A percentile compares a stretch with the other conserved stretches of the same genome.
Evolutionary conservation across 1,140 invertebrate genomes (phyloP).

Genomic region (Drosophila repleta): DNA sequence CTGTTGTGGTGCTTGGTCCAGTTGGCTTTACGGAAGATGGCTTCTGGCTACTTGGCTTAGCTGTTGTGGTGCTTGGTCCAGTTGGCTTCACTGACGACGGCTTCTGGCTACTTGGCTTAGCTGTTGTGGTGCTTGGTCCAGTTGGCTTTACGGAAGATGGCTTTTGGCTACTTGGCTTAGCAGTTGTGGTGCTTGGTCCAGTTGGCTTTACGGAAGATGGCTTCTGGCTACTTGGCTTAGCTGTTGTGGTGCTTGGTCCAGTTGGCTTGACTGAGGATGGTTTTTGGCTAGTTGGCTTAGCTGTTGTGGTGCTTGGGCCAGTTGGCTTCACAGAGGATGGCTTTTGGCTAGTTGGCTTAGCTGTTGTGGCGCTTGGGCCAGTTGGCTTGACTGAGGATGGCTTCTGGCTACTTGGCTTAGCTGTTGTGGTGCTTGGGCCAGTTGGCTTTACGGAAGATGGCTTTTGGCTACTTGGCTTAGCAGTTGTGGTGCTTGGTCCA

Average conservation of each 20-base stretch:
- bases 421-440: neutral
- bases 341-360: neutral
- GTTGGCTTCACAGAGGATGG: conserved; percentile 1
- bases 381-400: neutral
- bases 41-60: neutral
- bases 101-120: neutral
- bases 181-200: neutral
- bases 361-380: neutral
- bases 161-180: neutral
- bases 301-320: neutral
- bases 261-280: neutral
- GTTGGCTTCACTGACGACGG: neutral
- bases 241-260: neutral
- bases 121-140: conserved; percentile 6
- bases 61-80: neutral
- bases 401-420: neutral
- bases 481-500: too few relatives aligned
- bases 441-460: neutral
- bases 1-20: neutral
- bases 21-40: neutral
- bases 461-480: neutral
- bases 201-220: neutral
- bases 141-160: neutral
- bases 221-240: too few relatives aligned
- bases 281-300: neutral